A percentile compares a stretch with the other conserved stretches of the same genome.
Conservation (phyloP, 2,888 invertebrate genomes). For the Oscheius onirici region DNA sequence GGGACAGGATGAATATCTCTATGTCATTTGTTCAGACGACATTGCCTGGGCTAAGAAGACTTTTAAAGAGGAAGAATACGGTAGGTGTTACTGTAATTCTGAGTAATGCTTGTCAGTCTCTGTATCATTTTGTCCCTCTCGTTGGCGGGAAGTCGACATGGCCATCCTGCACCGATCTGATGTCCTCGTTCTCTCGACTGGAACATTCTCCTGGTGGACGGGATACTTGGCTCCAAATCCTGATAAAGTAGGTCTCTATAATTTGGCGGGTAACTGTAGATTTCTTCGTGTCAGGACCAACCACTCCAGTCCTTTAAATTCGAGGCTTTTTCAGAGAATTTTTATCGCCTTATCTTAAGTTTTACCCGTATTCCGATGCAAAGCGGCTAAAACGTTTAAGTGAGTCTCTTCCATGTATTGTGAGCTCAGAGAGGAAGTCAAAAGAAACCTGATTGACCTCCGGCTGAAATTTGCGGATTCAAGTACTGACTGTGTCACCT, state of each 20-base stretch:
- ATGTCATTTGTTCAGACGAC: constrained; percentile 72
- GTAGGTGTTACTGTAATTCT: constrained; percentile 12
- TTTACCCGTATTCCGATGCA: too few species aligned
- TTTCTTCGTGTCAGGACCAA: too few species aligned
- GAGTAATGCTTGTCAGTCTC: constrained; percentile 4
- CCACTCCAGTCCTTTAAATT: too few species aligned
- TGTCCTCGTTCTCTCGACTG: constrained; percentile 71
- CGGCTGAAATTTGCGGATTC: too few species aligned
- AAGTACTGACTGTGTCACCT: too few species aligned
- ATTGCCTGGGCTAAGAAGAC: constrained; percentile 67
- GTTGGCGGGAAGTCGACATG: constrained; percentile 71
- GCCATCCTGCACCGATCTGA: constrained; percentile 71
- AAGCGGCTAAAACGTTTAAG: too few species aligned
- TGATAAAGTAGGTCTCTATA: constrained; percentile 4
- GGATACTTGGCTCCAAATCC: constrained; percentile 68
- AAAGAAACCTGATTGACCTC: too few species aligned
- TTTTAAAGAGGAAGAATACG: constrained; percentile 25
- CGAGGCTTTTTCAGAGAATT: too few species aligned
- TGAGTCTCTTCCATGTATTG: too few species aligned
- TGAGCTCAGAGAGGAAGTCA: too few species aligned
- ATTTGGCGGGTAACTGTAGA: neutral
- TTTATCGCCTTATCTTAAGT: too few species aligned
- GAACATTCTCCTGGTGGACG: constrained; percentile 74
- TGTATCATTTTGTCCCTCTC: constrained; percentile 42
- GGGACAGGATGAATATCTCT: constrained; percentile 9